Evolutionary conservation across 1,140 invertebrate species (phyloP), one percentile per base, ranked within the genome.

Genomic region (Batillaria attramentaria): DNA sequence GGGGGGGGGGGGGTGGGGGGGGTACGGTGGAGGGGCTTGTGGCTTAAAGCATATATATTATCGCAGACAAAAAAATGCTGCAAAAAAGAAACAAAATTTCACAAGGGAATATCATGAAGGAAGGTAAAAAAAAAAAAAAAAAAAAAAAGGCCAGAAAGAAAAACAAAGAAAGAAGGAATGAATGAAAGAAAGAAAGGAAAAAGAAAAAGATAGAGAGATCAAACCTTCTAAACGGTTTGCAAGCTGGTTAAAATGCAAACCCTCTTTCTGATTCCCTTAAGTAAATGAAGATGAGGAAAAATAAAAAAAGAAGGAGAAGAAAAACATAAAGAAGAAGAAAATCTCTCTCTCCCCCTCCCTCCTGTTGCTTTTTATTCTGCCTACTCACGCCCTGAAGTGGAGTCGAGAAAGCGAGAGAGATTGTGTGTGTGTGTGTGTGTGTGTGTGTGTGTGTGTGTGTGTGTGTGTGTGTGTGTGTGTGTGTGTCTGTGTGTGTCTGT

Each of bases 401-500:
- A 50, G 46, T 50, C 10, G 62, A 65, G 62, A 65, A 35, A 65
- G 0, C 33, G 62, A 65, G 62, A 65, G 4, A 65, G 62, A 33
- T 20, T 60, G 57, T 24, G 66, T 42, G 39, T n/a, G 35, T 69
- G 66, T n/a, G 66, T 69, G 39, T 69, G 66, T 69, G 66, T 42
- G 66, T 69, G 39, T 69, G 66, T 69, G 66, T 42, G 66, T 69
- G 66, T 42, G 66, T 69, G 66, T 42, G 66, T 69, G 39, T 69
- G 66, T 69, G 66, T 42, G 66, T 69, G 39, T 69, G 66, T 69
- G 66, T 42, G 66, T 69, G 66, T 42, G 66, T 69, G 66, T 42
- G 66, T 69, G 62, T 66, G 62, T 66, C 31, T 37, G 62, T 35
- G 62, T 35, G 62, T 24, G 62, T 35, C 31, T 35, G 66, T n/a